Conservation (phyloP, 2,888 invertebrate genomes). For the Drosophila subquinaria region DNA sequence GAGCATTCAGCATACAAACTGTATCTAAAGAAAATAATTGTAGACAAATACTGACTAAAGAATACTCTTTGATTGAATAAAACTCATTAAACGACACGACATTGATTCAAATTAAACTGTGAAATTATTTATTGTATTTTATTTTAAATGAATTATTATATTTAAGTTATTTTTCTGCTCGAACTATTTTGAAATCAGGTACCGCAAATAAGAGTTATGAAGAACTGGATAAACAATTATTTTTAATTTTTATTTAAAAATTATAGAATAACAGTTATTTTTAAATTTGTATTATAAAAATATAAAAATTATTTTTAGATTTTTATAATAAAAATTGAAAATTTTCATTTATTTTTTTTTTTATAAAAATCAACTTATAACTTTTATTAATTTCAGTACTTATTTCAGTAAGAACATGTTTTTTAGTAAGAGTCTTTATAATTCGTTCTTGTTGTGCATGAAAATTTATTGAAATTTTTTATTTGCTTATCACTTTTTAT, state of each 20-base stretch:
- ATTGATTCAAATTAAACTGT: background rate
- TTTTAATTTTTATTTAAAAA: too few species aligned
- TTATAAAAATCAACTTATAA: too few species aligned
- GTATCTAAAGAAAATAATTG: slow-evolving; percentile 2
- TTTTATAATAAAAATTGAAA: too few species aligned
- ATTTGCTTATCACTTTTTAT: background rate
- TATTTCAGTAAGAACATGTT: too few species aligned
- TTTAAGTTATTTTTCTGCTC: background rate
- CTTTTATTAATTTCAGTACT: too few species aligned
- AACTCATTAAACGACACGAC: background rate
- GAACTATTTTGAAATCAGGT: too few species aligned
- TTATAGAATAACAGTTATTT: too few species aligned
- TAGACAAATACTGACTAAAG: background rate
- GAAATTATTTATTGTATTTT: background rate
- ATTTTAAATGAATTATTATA: background rate
- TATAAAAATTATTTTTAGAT: too few species aligned
- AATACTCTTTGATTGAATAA: slow-evolving; percentile 21
- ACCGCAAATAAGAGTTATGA: too few species aligned
- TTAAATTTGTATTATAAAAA: too few species aligned
- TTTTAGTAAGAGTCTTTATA: background rate
- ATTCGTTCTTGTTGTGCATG: background rate
- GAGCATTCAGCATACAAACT: slow-evolving; percentile 40
- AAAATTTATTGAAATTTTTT: background rate
- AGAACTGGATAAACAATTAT: too few species aligned
- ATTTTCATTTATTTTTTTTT: too few species aligned